These are phyloP conservation scores for Masnerella sp. DNA, from an alignment of 2,888 invertebrate genomes.

Conservation along the genomic window DNA sequence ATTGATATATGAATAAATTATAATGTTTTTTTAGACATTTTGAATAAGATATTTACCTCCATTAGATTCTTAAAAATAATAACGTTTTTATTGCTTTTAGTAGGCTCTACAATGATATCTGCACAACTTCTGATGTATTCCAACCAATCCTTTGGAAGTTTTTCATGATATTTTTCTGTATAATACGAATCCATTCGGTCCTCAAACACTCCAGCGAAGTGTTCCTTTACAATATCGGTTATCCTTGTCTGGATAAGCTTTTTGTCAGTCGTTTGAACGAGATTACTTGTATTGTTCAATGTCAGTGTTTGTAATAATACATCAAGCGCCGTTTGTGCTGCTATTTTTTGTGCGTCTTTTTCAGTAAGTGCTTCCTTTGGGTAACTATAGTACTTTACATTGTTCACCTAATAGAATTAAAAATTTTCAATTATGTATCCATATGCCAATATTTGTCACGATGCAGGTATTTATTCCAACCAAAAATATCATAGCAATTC, in stretches of 20 bases:
- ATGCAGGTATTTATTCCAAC: no score
- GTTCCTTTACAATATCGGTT: slow-evolving; percentile 76
- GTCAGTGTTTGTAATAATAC: slow-evolving; percentile 71
- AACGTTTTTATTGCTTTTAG: neutral
- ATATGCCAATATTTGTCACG: neutral
- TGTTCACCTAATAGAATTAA: slow-evolving; percentile 1
- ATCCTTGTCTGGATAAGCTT: slow-evolving; percentile 72
- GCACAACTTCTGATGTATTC: slow-evolving; percentile 81
- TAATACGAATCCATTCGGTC: slow-evolving; percentile 79
- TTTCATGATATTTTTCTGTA: slow-evolving; percentile 82
- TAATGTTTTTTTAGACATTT: no score
- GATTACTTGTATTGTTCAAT: slow-evolving; percentile 65
- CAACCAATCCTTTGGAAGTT: slow-evolving; percentile 85
- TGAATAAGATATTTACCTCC: no score
- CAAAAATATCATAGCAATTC: no score
- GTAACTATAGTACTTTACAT: slow-evolving; percentile 76
- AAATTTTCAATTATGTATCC: neutral
- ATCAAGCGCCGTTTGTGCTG: slow-evolving; percentile 75
- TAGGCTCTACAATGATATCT: slow-evolving; percentile 79
- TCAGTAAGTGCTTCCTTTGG: slow-evolving; percentile 76
- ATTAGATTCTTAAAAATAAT: neutral
- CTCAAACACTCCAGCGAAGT: slow-evolving; percentile 78
- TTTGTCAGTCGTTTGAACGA: slow-evolving; percentile 64
- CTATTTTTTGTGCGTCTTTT: slow-evolving; percentile 75
- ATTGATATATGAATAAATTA: no score